Conservation (phyloP, 1,140 invertebrate genomes). For the Bradysia coprophila region DNA sequence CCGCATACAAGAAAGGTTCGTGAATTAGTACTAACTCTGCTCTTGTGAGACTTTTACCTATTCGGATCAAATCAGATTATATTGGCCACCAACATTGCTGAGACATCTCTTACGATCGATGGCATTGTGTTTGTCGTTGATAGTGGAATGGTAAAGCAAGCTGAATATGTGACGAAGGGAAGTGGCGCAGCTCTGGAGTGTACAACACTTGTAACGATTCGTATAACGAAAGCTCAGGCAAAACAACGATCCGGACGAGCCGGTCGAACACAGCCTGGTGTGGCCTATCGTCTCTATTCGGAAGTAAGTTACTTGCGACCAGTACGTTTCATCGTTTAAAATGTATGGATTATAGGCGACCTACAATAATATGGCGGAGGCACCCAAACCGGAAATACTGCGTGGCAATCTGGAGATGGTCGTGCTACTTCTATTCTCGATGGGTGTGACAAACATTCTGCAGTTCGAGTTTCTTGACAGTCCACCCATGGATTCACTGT, state of each 20-base stretch:
- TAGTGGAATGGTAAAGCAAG: constrained; percentile 96
- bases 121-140: constrained; percentile 99
- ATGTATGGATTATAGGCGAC: too few species aligned
- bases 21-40: constrained; percentile 80
- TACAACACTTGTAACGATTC: constrained; percentile 98
- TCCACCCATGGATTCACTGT: constrained; percentile 91
- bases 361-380: too few species aligned
- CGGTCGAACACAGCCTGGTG: too few species aligned
- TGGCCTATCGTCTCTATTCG: constrained; percentile 84
- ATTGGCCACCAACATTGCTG: constrained; percentile 96
- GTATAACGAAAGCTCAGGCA: constrained; percentile 26
- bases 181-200: constrained; percentile 94
- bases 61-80: too few species aligned
- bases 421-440: too few species aligned
- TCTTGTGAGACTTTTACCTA: too few species aligned
- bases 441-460: constrained; percentile 92
- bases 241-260: too few species aligned
- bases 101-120: constrained; percentile 94
- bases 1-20: constrained; percentile 83
- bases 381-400: too few species aligned
- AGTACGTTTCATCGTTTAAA: too few species aligned
- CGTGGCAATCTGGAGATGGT: too few species aligned
- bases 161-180: constrained; percentile 92
- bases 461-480: constrained; percentile 99
- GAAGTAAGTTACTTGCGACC: constrained; percentile 93